A percentile compares a stretch with the other conserved stretches of the same genome.
These are phyloP conservation scores for Hermetia illucens DNA, from an alignment of 1,140 invertebrate species.

Conservation along the genomic window DNA sequence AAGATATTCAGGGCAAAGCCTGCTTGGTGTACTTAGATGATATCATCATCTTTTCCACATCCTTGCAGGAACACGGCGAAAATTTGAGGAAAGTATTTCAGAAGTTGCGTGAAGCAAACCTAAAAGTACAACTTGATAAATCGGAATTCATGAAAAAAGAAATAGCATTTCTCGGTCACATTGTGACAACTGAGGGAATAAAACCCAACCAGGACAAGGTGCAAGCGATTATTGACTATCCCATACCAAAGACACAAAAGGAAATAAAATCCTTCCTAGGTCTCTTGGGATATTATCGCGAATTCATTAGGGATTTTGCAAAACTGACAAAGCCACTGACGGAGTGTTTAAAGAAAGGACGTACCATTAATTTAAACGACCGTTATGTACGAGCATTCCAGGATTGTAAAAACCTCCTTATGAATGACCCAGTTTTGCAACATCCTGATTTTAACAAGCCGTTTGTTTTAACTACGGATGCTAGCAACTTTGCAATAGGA, in stretches of 20 bases:
- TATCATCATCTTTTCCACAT: conserved; percentile 7
- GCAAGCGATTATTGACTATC: conserved; percentile 13
- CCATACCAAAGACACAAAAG: conserved; percentile 21
- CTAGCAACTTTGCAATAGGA: conserved; percentile 17
- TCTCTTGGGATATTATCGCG: conserved; percentile 11
- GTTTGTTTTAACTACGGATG: conserved; percentile 22
- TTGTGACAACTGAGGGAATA: conserved; percentile 14
- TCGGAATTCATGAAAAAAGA: conserved; percentile 14
- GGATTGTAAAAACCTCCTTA: conserved; percentile 18
- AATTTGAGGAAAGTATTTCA: conserved; percentile 24
- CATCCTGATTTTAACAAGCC: conserved; percentile 20
- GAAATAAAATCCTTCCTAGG: conserved; percentile 32
- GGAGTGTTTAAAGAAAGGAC: conserved; percentile 11
- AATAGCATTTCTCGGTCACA: conserved; percentile 18
- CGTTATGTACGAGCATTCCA: conserved; percentile 12
- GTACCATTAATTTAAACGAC: conserved; percentile 12
- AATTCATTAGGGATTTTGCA: conserved; percentile 15
- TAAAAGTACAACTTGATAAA: conserved; percentile 13
- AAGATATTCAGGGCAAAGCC: conserved; percentile 2
- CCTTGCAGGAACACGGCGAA: conserved; percentile 14
- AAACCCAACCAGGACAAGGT: conserved; percentile 12
- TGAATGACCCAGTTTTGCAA: conserved; percentile 14
- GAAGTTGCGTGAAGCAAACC: conserved; percentile 12
- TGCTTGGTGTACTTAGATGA: conserved; percentile 6
- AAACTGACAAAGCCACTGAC: conserved; percentile 14